These are phyloP conservation scores for Ptychadena robeensis DNA, from an alignment of 2,797 vertebrate genomes.

Conservation along the genomic window DNA sequence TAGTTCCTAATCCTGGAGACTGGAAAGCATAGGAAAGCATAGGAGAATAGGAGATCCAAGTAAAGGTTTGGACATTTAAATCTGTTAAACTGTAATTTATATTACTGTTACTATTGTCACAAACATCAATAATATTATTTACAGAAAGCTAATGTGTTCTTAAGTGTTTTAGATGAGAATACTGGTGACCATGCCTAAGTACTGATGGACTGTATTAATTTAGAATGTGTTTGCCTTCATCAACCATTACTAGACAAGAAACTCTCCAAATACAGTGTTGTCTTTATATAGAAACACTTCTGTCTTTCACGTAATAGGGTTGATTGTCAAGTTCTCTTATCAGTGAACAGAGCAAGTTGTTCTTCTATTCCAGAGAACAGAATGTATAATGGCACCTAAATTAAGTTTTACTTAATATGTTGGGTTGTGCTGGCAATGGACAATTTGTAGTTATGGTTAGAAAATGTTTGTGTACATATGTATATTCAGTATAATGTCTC, in stretches of 20 bases:
- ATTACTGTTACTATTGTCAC: too few relatives aligned
- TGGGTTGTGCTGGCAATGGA: not conserved
- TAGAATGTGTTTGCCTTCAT: conserved; percentile 11
- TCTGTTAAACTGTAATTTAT: not conserved
- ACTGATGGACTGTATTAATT: not conserved
- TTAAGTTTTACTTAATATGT: not conserved
- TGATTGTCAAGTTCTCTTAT: conserved; percentile 48
- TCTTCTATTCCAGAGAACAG: conserved; percentile 34
- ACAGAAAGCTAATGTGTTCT: not conserved
- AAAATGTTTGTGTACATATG: not conserved
- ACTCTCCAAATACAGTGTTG: conserved; percentile 13
- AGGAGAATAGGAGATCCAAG: not conserved
- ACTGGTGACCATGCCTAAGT: not conserved
- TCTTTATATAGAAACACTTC: conserved; percentile 55
- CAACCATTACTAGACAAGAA: conserved; percentile 11
- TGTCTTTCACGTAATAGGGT: conserved; percentile 17
- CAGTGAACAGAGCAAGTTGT: conserved; percentile 47
- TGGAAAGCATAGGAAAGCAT: not conserved
- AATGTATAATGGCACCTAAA: not conserved
- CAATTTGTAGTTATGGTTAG: not conserved
- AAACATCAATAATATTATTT: not conserved
- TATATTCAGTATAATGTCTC: not conserved
- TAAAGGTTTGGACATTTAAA: not conserved
- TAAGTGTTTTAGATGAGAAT: not conserved
- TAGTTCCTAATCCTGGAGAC: not conserved